phyloP scores from a whole-genome alignment of 2,888 invertebrate species.

The Catocala nupta region DNA sequence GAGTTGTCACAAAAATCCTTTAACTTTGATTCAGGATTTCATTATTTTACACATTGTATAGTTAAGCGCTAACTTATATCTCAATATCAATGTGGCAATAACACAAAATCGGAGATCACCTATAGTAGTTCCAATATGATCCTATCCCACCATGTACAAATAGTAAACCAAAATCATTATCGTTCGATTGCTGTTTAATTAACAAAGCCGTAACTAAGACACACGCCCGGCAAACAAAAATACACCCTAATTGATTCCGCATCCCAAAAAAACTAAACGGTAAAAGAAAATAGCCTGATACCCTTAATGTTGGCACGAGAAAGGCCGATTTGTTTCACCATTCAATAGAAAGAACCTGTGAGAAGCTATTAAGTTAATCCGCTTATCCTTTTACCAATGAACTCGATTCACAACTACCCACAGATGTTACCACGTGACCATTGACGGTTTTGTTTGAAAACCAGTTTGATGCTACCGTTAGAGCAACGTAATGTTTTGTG shows the following conservation, averaged over 20 bases:
- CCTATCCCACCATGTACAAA: no score
- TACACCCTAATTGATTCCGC: conserved; percentile 54
- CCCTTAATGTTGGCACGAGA: conserved; percentile 61
- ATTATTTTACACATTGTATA: no score
- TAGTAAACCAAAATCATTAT: not conserved
- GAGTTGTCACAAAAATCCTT: no score
- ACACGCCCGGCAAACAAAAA: conserved; percentile 38
- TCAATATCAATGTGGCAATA: no score
- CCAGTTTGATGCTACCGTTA: accelerated
- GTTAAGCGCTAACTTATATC: no score
- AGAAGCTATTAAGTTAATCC: conserved; percentile 77
- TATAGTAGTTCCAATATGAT: no score
- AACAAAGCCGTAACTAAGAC: conserved; percentile 24
- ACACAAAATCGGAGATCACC: no score
- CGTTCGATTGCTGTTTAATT: conserved; percentile 34
- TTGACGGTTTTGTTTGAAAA: not conserved
- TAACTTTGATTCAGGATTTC: no score
- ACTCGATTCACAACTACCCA: not conserved
- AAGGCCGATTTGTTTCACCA: conserved; percentile 73
- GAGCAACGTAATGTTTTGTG: conserved; percentile 15
- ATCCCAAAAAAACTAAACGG: conserved; percentile 51
- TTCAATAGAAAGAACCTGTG: conserved; percentile 77
- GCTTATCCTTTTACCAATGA: conserved; percentile 46
- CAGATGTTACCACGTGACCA: conserved; percentile 6
- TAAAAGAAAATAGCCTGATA: conserved; percentile 55